Evolutionary conservation across 2,888 invertebrate species (phyloP).

Genomic region (Cerastoderma edule): DNA sequence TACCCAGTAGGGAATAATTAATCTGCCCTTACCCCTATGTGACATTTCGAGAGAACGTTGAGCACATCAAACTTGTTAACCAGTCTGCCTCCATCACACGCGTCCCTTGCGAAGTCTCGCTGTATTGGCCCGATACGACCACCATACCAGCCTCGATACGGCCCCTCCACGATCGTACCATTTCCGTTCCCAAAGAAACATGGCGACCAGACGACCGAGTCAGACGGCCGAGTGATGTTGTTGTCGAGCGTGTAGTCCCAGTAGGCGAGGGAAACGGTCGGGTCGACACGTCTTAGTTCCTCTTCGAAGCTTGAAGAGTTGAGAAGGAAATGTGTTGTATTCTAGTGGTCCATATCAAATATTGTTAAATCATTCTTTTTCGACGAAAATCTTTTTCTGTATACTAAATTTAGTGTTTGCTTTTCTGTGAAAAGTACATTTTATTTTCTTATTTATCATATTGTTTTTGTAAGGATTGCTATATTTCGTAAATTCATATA

Average conservation of each 20-base stretch:
- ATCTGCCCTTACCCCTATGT: too few relatives aligned
- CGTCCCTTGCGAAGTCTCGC: constrained; percentile 50
- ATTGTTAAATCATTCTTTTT: too few relatives aligned
- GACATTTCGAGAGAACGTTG: constrained; percentile 46
- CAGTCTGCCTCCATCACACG: constrained; percentile 56
- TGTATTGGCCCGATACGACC: constrained; percentile 57
- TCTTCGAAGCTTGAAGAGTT: constrained; percentile 66
- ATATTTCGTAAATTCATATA: too few relatives aligned
- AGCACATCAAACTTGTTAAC: constrained; percentile 51
- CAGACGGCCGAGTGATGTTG: constrained; percentile 52
- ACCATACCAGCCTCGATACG: constrained; percentile 56
- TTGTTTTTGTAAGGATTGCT: too few relatives aligned
- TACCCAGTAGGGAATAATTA: too few relatives aligned
- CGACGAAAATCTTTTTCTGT: too few relatives aligned
- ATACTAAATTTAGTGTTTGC: too few relatives aligned
- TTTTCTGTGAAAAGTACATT: too few relatives aligned
- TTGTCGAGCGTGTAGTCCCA: constrained; percentile 68
- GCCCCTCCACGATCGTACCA: constrained; percentile 62
- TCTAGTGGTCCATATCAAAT: too few relatives aligned
- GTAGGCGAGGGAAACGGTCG: constrained; percentile 64
- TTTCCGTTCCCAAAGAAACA: constrained; percentile 63
- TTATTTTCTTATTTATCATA: too few relatives aligned
- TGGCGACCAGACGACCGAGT: constrained; percentile 62
- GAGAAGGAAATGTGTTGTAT: too few relatives aligned
- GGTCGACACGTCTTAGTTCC: constrained; percentile 64